phyloP scores from a whole-genome alignment of 2,888 invertebrate species.

The Eubasilissa splendida region DNA sequence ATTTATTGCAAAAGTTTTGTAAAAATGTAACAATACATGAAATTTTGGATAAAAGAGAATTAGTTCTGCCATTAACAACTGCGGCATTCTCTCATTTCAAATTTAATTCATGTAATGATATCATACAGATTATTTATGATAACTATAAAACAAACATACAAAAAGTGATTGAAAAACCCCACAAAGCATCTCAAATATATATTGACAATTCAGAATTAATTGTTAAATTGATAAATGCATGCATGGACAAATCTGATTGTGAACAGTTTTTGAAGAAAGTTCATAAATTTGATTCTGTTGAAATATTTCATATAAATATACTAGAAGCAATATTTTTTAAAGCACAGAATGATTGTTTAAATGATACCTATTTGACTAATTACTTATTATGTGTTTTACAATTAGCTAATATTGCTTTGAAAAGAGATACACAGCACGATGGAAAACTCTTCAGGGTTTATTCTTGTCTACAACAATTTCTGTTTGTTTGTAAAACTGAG shows the following conservation, averaged over 20 bases:
- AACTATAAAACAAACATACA: conserved; percentile 76
- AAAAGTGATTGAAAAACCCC: conserved; percentile 79
- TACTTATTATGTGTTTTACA: conserved; percentile 74
- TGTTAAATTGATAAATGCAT: conserved; percentile 73
- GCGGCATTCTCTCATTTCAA: conserved; percentile 67
- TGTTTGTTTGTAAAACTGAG: conserved; percentile 31
- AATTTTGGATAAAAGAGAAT: conserved; percentile 74
- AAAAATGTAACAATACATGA: conserved; percentile 67
- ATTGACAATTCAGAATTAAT: conserved; percentile 75
- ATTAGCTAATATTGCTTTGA: conserved; percentile 68
- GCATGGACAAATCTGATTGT: conserved; percentile 74
- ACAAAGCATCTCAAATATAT: conserved; percentile 79
- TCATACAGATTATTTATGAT: conserved; percentile 72
- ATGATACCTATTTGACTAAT: conserved; percentile 61
- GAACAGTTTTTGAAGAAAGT: conserved; percentile 73
- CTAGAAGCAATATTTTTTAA: conserved; percentile 73
- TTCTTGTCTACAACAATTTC: conserved; percentile 60
- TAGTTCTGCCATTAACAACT: conserved; percentile 76
- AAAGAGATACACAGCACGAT: conserved; percentile 62
- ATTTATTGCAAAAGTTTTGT: conserved; percentile 68
- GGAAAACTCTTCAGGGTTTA: conserved; percentile 47
- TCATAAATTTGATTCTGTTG: conserved; percentile 76
- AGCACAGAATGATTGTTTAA: conserved; percentile 64
- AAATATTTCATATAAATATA: conserved; percentile 74
- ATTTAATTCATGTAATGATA: conserved; percentile 66